A percentile compares a stretch with the other conserved stretches of the same genome.
phyloP scores from a whole-genome alignment of 2,888 invertebrate genomes.

The Eristalinus aeneus region DNA sequence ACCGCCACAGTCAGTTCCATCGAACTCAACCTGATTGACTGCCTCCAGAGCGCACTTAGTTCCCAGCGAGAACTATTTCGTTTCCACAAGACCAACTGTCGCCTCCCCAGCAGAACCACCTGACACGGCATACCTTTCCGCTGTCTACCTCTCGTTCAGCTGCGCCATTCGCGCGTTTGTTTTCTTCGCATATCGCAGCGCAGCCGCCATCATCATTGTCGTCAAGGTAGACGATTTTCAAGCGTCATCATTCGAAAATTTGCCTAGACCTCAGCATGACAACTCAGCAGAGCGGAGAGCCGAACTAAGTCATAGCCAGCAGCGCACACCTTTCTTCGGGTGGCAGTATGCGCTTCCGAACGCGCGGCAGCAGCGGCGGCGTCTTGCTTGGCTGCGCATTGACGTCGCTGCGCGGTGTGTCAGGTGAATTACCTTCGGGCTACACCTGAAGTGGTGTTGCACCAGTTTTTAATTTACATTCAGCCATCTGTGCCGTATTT shows the following conservation, averaged over 20 bases:
- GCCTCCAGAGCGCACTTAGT: neutral
- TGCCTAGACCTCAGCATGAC: conserved; percentile 61
- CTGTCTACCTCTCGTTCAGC: conserved; percentile 22
- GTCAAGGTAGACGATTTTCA: conserved; percentile 62
- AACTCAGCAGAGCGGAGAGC: conserved; percentile 64
- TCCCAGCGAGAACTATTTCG: neutral
- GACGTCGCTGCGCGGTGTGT: conserved; percentile 47
- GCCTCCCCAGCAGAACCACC: conserved; percentile 5
- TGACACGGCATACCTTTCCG: conserved; percentile 34
- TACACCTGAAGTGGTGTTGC: conserved; percentile 61
- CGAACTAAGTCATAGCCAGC: conserved; percentile 31
- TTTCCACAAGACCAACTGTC: neutral
- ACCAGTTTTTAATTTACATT: conserved; percentile 65
- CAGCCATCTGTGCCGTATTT: conserved; percentile 46
- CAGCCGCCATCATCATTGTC: conserved; percentile 31
- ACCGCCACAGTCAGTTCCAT: neutral
- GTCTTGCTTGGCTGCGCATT: conserved; percentile 63
- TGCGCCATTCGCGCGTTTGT: neutral
- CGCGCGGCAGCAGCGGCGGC: neutral
- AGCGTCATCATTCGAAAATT: conserved; percentile 19
- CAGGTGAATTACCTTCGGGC: conserved; percentile 69
- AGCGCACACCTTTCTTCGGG: conserved; percentile 42
- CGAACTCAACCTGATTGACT: neutral
- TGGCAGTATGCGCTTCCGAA: conserved; percentile 15
- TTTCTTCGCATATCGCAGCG: conserved; percentile 7